phyloP scores from a whole-genome alignment of 2,888 invertebrate species.

The Villa cingulata region DNA sequence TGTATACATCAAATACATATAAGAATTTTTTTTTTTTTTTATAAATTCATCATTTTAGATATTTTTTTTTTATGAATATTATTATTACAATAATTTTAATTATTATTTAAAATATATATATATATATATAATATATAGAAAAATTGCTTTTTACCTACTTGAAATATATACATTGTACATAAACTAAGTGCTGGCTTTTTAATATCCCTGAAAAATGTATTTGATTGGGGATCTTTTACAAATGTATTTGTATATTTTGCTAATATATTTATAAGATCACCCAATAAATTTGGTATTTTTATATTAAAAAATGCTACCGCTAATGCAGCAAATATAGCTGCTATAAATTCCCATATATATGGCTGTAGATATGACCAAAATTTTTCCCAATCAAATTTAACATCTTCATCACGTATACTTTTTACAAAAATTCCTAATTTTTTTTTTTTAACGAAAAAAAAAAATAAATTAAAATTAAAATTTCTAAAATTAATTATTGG shows the following conservation, averaged over 20 bases:
- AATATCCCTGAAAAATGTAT: conserved; percentile 30
- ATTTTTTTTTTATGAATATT: too few relatives aligned
- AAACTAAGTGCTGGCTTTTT: conserved; percentile 29
- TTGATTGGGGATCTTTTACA: conserved; percentile 31
- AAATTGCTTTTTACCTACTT: conserved; percentile 12
- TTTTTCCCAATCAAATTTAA: conserved; percentile 63
- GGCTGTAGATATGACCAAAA: conserved; percentile 61
- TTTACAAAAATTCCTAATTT: too few relatives aligned
- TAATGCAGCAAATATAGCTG: conserved; percentile 71
- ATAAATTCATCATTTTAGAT: too few relatives aligned
- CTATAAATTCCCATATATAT: conserved; percentile 59
- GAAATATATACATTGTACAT: conserved; percentile 31
- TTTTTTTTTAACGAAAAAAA: too few relatives aligned
- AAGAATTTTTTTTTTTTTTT: too few relatives aligned
- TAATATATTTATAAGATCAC: conserved; percentile 67
- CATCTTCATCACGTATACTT: conserved; percentile 29
- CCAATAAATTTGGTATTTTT: conserved; percentile 73
- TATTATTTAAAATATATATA: too few relatives aligned
- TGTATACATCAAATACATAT: background rate
- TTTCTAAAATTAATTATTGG: too few relatives aligned
- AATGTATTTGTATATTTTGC: conserved; percentile 42
- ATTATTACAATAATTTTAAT: too few relatives aligned
- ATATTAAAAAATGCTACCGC: conserved; percentile 79
- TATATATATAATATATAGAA: too few relatives aligned
- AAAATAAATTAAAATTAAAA: too few relatives aligned